Evolutionary conservation across 2,888 invertebrate species (phyloP), one percentile per base, ranked within the genome.

Genomic region (Heliconius erato): DNA sequence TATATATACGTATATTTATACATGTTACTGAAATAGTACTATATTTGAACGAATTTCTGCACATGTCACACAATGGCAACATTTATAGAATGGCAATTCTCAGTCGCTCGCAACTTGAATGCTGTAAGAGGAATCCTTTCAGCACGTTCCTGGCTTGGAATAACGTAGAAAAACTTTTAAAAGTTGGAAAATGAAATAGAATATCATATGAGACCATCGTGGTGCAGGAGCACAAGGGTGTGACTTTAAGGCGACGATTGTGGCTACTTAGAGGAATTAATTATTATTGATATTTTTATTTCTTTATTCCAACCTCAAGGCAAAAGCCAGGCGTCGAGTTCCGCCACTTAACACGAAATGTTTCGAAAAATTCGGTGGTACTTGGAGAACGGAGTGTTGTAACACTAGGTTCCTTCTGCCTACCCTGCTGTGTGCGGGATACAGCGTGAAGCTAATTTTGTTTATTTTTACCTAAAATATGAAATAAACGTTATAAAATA

Each of bases 91-190:
- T 65, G 72, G 84, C 84, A 82, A 85, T 83, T 74, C 79, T 79
- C 79, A 63, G 77, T 83, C 76, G 79, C 84, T 81, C 40, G 79
- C 80, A 80, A 74, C 83, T 80, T 71, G 76, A 79, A 82, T 79
- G 76, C 82, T 76, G 69, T 79, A 69, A 78, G 78, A 82, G 72
- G 82, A 84, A 83, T 83, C 83, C 79, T 85, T 85, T 85, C 83
- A 83, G 83, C 81, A 79, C 78, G 74, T 54, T 84, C 69, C 76
- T 67, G 79, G 81, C 69, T 84, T 82, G 80, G 49, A 81, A 81
- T 76, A 63, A 44, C 71, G 77, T 72, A 16, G 28, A 44, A 65
- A 71, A 81, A 69, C n/a, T 81, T 68, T 77, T 35, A n/a, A 77
- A 77, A 77, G 23, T 63, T 63, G n/a, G 19, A 63, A 65, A 19